Base-by-base conservation (phyloP, 1,140 invertebrate genomes). In the Zaprionus africanus region DNA sequence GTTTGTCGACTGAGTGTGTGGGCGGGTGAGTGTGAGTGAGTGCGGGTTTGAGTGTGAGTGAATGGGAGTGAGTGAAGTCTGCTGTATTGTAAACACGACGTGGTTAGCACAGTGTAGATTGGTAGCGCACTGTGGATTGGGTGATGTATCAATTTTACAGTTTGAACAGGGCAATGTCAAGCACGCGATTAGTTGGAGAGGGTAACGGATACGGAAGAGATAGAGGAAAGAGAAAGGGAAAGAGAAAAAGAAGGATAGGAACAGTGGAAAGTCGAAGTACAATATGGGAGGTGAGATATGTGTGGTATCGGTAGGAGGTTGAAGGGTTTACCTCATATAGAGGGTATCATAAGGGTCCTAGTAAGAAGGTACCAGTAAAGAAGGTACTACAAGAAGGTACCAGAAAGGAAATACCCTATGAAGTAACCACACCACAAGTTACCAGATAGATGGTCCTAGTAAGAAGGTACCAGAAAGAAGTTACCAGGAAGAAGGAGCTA, bases 71-170 rank as follows among this genome's bases (percentile, higher is more conserved):
- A 57, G 51, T 9, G 15, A 7, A 46, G n/a, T 17, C n/a, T 17
- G 41, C 41, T 46, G 70, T 67, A 9, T 24, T 72, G 53, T 43
- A 36, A 17, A 65, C 26, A 56, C 12, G 19, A 24, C 38, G 61
- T 64, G 60, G 68, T 62, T 36, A 22, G 70, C 56, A 54, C 17
- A 53, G 58, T 62, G 59, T 28, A 63, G 6, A 63, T 11, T 13
- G 46, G 46, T 54, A 53, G 66, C 46, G 6, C 5, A 53, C 34
- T 51, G 54, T 49, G 41, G n/a, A 17, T 46, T 17, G 41, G 34
- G 31, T 58, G 64, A 75, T 62, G 65, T 75, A 75, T 75, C 65
- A 69, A 75, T 69, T 75, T 69, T 62, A 49, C 36, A 17, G 13
- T 51, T 57, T 22, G 7, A 38, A 62, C 34, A 60, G 19, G 26